phyloP scores from a whole-genome alignment of 37 sponge, comb jelly and placozoan species.

The Oopsacas minuta region DNA sequence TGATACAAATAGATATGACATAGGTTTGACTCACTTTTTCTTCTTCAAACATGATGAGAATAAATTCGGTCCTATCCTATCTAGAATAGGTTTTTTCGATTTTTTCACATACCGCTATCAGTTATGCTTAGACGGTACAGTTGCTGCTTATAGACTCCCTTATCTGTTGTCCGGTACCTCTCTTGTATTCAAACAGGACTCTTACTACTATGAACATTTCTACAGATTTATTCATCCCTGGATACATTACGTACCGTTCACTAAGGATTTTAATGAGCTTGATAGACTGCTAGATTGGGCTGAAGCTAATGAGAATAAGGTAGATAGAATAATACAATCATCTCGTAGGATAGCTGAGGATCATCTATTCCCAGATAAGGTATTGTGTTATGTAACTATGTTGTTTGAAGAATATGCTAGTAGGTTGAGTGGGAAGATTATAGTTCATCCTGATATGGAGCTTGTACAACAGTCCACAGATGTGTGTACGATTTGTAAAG shows the following conservation, averaged over 20 bases:
- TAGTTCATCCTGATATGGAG: slow-evolving; percentile 44
- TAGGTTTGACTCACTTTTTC: slow-evolving; percentile 70
- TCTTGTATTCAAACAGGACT: slow-evolving; percentile 92
- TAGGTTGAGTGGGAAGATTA: slow-evolving; percentile 29
- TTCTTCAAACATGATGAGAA: slow-evolving; percentile 59
- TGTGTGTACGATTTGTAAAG: neutral
- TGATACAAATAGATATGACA: slow-evolving; percentile 67
- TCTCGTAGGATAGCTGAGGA: slow-evolving; percentile 6
- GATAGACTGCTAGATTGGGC: slow-evolving; percentile 79
- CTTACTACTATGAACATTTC: slow-evolving; percentile 91
- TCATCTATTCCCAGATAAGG: slow-evolving; percentile 57
- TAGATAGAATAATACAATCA: neutral
- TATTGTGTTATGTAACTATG: slow-evolving; percentile 64
- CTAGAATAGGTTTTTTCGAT: slow-evolving; percentile 47
- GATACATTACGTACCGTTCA: slow-evolving; percentile 87
- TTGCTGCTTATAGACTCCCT: slow-evolving; percentile 87
- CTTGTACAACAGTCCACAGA: slow-evolving; percentile 22
- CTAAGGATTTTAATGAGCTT: slow-evolving; percentile 66
- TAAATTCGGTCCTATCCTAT: slow-evolving; percentile 49
- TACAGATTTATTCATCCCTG: slow-evolving; percentile 72
- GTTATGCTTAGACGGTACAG: slow-evolving; percentile 91
- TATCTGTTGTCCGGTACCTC: slow-evolving; percentile 74
- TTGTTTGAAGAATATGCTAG: slow-evolving; percentile 55
- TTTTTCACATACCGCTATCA: slow-evolving; percentile 95
- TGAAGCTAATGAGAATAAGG: slow-evolving; percentile 52